These are phyloP conservation scores for Mungos mungo DNA, from an alignment of 2,113 vertebrate genomes.

Conservation along the genomic window DNA sequence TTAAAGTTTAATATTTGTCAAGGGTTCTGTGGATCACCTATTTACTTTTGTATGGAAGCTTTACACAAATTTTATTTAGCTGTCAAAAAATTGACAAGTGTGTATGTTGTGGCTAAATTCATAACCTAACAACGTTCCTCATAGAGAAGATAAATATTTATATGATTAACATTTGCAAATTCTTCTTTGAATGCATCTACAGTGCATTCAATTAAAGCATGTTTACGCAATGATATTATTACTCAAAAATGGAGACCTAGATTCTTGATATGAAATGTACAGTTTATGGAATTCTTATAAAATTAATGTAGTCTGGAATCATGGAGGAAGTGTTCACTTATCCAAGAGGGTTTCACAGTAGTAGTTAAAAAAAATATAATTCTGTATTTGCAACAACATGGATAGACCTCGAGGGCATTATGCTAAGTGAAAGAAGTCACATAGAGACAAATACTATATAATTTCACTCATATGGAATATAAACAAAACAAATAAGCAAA, in stretches of 20 bases:
- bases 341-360: neutral
- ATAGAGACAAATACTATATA: neutral
- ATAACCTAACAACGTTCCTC: neutral
- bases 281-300: constrained; percentile 9
- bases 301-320: neutral
- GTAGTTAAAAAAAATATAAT: constrained; percentile 15
- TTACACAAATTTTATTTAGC: constrained; percentile 55
- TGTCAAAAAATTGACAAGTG: constrained; percentile 42
- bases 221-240: constrained; percentile 48
- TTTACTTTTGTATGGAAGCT: constrained; percentile 54
- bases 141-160: neutral
- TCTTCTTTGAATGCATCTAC: neutral
- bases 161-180: constrained; percentile 17
- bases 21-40: constrained; percentile 4
- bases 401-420: neutral
- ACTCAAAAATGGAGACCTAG: neutral
- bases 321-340: neutral
- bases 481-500: neutral
- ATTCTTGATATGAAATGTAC: neutral
- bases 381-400: neutral
- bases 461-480: neutral
- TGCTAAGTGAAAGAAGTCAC: neutral
- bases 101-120: neutral
- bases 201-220: neutral
- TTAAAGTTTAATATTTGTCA: constrained; percentile 50